phyloP scores from a whole-genome alignment of 2,888 invertebrate species.

The Theretra japonica region DNA sequence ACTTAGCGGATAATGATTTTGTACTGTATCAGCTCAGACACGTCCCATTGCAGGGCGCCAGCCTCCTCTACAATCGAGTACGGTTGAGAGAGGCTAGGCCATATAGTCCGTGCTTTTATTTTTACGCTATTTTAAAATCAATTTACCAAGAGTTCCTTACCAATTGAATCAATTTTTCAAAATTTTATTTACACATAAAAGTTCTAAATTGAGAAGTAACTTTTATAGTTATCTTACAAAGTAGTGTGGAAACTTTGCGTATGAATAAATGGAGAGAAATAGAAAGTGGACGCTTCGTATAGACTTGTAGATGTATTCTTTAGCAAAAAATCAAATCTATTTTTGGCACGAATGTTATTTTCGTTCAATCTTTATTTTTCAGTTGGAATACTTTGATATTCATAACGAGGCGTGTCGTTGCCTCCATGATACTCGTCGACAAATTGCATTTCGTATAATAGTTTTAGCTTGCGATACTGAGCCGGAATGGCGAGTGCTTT shows the following conservation, averaged over 20 bases:
- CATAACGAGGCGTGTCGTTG: background rate
- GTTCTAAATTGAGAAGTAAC: background rate
- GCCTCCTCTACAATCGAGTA: no score
- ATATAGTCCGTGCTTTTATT: no score
- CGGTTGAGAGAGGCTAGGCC: no score
- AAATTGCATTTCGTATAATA: background rate
- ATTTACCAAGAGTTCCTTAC: no score
- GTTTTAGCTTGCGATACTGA: background rate
- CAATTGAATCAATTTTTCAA: background rate
- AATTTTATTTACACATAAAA: background rate
- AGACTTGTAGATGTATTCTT: background rate
- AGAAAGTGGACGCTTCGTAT: background rate
- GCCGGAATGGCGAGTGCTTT: background rate
- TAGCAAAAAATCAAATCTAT: constrained; percentile 3
- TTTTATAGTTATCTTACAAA: background rate
- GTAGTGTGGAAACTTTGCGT: background rate
- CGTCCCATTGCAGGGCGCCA: no score
- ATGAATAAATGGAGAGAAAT: background rate
- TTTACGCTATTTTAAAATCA: no score
- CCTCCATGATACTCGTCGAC: constrained; percentile 3
- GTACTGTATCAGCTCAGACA: no score
- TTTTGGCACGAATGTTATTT: constrained; percentile 6
- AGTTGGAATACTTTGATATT: background rate
- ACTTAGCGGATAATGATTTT: no score
- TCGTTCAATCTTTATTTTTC: constrained; percentile 6